Evolutionary conservation across 2,797 vertebrate species (phyloP), one percentile per base, ranked within the genome.

Genomic region (Varecia variegata): DNA sequence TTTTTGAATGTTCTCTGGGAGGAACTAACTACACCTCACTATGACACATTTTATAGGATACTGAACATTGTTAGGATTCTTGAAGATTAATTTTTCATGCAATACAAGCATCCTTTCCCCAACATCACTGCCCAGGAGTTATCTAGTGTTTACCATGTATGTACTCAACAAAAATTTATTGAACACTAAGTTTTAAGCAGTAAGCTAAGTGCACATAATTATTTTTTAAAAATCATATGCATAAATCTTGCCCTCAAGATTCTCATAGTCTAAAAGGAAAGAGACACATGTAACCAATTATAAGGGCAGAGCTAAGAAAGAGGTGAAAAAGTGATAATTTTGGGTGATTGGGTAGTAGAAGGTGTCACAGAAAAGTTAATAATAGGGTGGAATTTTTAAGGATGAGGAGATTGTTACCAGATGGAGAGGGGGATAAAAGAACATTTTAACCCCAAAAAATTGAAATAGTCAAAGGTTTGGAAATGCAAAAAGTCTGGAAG

Each of bases 31-130:
- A 18, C 18, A 50, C 86, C 17, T 91, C 27, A 73, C 47, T 50
- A 32, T 43, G 71, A 82, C 54, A 68, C 32, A 87, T 81, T 95
- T 94, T 93, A 90, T 80, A 91, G 67, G 14, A 86, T 38, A 70
- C 65, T 84, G 82, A 83, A 67, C 83, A 68, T 47, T 81, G 35
- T 92, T 52, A 88, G 27, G 32, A 38, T 70, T 65, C 15, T 80
- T 47, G 14, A 20, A 93, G 60, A 83, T 54, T n/a, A 96, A 73
- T 81, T 93, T 95, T 93, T 95, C 21, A 92, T 32, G 38, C 14
- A 68, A 17, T 77, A 0, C 11, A 68, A 84, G 35, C 90, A 50
- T 12, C 1, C 23, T 6, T 90, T 88, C 5, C 1, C 43, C 67
- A 65, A 21, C 4, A 60, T 71, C 32, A 60, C 35, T 83, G 68